Conservation (phyloP, 2,113 vertebrate genomes). For the Mastomys natalensis region DNA sequence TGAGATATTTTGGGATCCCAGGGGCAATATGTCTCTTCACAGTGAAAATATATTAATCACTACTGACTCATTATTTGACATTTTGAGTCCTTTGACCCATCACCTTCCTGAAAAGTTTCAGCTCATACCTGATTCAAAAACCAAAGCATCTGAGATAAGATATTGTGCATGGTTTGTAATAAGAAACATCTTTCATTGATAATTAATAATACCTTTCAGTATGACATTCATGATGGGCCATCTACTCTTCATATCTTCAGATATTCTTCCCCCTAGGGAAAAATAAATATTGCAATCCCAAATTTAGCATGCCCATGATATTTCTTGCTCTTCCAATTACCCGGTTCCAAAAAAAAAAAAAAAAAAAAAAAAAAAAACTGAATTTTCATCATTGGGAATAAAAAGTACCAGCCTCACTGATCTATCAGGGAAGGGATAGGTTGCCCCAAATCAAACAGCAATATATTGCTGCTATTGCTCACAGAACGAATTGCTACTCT, state of each 20-base stretch:
- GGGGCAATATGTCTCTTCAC: background rate
- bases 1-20: fast-evolving
- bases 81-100: background rate
- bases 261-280: background rate
- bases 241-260: background rate
- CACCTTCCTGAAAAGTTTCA: background rate
- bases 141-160: background rate
- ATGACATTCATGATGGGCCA: background rate
- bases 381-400: slow-evolving; percentile 53
- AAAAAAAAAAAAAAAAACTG: background rate
- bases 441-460: slow-evolving; percentile 59
- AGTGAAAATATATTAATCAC: background rate
- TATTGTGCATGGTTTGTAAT: background rate
- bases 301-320: background rate
- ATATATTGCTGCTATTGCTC: slow-evolving; percentile 53
- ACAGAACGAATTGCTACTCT: slow-evolving; percentile 72
- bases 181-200: background rate
- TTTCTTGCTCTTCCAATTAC: background rate
- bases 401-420: background rate
- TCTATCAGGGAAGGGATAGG: slow-evolving; percentile 56
- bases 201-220: background rate
- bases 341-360: background rate
- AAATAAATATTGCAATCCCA: slow-evolving; percentile 3
- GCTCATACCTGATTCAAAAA: background rate
- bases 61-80: background rate